Evolutionary conservation across 2,888 invertebrate genomes (phyloP).

Genomic region (Linnaemya vulpina): DNA sequence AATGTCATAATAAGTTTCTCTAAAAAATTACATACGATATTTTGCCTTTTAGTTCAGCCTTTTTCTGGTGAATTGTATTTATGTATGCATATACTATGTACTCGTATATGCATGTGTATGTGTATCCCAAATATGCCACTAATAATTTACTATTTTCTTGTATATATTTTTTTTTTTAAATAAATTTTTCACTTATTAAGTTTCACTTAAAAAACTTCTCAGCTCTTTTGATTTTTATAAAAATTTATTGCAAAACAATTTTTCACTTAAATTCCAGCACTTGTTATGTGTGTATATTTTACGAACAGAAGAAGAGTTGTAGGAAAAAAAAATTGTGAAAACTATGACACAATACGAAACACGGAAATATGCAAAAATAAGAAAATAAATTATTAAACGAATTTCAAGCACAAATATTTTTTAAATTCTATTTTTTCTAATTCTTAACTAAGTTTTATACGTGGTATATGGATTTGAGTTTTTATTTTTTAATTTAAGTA

Average conservation of each 20-base stretch:
- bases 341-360: conserved; percentile 40
- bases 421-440: background rate
- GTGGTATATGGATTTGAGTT: conserved; percentile 9
- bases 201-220: conserved; percentile 21
- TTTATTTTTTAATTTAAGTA: conserved; percentile 49
- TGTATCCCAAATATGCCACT: background rate
- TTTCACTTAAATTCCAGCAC: conserved; percentile 14
- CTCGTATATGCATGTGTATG: background rate
- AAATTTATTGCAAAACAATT: conserved; percentile 12
- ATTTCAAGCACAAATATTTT: background rate
- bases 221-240: background rate
- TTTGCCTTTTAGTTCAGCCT: background rate
- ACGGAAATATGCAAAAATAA: conserved; percentile 30
- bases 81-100: too few relatives aligned
- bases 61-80: background rate
- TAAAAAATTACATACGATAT: background rate
- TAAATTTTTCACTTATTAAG: background rate
- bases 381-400: conserved; percentile 3
- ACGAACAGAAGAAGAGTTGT: conserved; percentile 5
- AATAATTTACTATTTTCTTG: background rate
- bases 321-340: conserved; percentile 5
- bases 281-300: conserved; percentile 12
- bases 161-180: background rate
- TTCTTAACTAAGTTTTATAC: conserved; percentile 28
- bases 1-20: conserved; percentile 52